A percentile compares a stretch with the other conserved stretches of the same genome.
phyloP scores from a whole-genome alignment of 2,113 vertebrate species.

The Mirounga angustirostris region DNA sequence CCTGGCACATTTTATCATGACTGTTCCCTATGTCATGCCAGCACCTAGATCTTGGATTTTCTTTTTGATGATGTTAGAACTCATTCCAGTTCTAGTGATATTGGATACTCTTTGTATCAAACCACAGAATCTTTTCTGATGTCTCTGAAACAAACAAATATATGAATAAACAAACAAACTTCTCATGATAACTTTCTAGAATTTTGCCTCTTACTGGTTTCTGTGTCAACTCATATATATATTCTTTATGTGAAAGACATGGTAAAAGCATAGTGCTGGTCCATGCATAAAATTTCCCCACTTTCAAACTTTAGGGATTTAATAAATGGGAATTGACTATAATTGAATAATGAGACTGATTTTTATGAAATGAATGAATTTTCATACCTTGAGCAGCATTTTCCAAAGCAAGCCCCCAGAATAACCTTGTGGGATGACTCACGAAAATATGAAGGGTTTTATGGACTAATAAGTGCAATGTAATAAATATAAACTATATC shows the following conservation, averaged over 20 bases:
- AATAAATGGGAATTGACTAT: not conserved
- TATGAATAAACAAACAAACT: not conserved
- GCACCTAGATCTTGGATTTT: too few species aligned
- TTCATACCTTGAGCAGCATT: not conserved
- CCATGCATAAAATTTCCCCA: not conserved
- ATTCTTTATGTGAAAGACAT: not conserved
- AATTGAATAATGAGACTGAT: not conserved
- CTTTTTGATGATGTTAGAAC: not conserved
- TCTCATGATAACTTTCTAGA: not conserved
- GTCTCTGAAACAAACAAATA: conserved; percentile 14
- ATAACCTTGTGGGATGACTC: not conserved
- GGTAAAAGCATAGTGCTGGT: not conserved
- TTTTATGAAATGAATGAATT: conserved; percentile 4
- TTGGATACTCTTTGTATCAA: not conserved
- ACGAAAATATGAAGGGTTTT: not conserved
- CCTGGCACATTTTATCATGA: not conserved
- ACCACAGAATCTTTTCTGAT: not conserved
- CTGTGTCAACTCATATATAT: not conserved
- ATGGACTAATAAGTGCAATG: not conserved
- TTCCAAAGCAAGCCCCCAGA: not conserved
- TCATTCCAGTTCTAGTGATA: not conserved
- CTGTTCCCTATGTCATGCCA: not conserved
- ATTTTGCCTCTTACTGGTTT: conserved; percentile 39
- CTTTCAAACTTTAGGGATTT: not conserved
- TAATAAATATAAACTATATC: not conserved